Percentiles rank a stretch among this genome's conserved stretches.
These are phyloP conservation scores for Hippocampus comes DNA, from an alignment of 2,113 vertebrate genomes.

Conservation along the genomic window DNA sequence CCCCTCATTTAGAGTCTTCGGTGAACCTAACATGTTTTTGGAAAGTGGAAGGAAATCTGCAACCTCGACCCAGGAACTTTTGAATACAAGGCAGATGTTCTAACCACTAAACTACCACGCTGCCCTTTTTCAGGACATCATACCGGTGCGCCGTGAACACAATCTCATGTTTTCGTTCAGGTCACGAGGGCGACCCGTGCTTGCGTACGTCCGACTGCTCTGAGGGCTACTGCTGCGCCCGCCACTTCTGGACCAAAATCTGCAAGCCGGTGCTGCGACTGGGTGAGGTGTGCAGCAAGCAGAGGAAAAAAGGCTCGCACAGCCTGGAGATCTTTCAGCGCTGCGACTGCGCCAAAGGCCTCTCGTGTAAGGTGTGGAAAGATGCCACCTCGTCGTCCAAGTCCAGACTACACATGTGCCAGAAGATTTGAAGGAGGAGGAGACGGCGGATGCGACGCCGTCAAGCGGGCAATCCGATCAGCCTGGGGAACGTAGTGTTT, in stretches of 20 bases:
- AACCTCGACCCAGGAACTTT: too few species aligned
- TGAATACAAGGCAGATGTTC: too few species aligned
- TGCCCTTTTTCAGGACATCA: neutral
- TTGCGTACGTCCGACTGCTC: slow-evolving; percentile 88
- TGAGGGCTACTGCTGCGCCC: slow-evolving; percentile 89
- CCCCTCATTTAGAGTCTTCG: too few species aligned
- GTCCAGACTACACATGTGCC: slow-evolving; percentile 95
- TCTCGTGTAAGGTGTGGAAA: slow-evolving; percentile 97
- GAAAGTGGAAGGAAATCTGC: too few species aligned
- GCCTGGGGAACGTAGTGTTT: slow-evolving; percentile 30
- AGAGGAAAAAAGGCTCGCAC: slow-evolving; percentile 89
- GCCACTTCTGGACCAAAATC: slow-evolving; percentile 98
- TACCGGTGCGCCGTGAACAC: neutral
- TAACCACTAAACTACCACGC: too few species aligned
- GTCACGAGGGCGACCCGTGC: slow-evolving; percentile 88
- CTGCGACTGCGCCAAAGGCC: slow-evolving; percentile 93
- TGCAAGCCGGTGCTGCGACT: slow-evolving; percentile 92
- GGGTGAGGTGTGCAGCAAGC: slow-evolving; percentile 91
- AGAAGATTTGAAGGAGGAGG: slow-evolving; percentile 81
- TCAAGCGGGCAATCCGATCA: slow-evolving; percentile 38
- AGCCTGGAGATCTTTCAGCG: slow-evolving; percentile 93
- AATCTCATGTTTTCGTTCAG: slow-evolving; percentile 53
- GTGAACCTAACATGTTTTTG: too few species aligned
- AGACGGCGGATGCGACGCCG: slow-evolving; percentile 16
- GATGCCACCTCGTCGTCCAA: slow-evolving; percentile 93